These are phyloP conservation scores for Chinchilla lanigera DNA, from an alignment of 2,113 vertebrate species.

Conservation along the genomic window DNA sequence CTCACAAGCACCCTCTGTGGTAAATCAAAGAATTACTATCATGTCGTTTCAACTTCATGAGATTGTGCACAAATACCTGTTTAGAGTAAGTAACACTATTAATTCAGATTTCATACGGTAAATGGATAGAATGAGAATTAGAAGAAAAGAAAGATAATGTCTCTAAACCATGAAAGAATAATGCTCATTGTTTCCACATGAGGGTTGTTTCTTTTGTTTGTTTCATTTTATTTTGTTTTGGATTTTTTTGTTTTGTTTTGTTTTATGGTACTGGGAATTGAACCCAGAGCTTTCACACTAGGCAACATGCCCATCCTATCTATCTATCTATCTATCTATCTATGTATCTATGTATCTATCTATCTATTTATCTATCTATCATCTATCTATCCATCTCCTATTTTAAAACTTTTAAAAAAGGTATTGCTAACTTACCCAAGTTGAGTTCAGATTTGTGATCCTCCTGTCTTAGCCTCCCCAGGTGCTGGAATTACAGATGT, in stretches of 20 bases:
- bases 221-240: background rate
- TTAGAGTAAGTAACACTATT: background rate
- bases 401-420: background rate
- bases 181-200: background rate
- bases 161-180: background rate
- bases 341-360: background rate
- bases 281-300: background rate
- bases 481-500: background rate
- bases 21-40: constrained; percentile 60
- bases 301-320: background rate
- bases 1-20: background rate
- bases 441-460: background rate
- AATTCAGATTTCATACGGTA: constrained; percentile 15
- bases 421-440: background rate
- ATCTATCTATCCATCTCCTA: background rate
- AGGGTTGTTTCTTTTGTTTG: background rate
- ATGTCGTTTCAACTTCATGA: constrained; percentile 42
- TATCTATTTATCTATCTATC: background rate
- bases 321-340: background rate
- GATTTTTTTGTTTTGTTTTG: too few relatives aligned
- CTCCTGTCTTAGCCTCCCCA: background rate
- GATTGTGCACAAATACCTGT: background rate
- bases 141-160: background rate
- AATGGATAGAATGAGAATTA: background rate
- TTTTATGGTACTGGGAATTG: background rate